Base-by-base conservation (phyloP, 2,113 vertebrate species). In the Microtus richardsoni region DNA sequence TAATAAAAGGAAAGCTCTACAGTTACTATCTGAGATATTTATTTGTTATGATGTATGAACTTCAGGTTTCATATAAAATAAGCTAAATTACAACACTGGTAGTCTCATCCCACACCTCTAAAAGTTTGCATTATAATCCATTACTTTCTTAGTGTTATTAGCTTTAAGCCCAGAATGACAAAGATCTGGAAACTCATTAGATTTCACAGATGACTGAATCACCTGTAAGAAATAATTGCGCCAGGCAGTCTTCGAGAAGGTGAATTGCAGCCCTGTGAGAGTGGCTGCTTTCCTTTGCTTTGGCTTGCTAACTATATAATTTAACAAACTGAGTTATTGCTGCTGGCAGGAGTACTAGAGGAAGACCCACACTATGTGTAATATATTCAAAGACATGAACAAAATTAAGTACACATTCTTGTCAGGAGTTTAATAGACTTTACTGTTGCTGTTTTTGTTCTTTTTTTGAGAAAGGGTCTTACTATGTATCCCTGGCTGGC, bases 171-270 rank as follows among this genome's bases (percentile, higher is more conserved):
- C 94, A 96, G 78, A 94, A 96, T 93, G 96, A 98, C 96, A 98
- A 96, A 97, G 96, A 93, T 92, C 94, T 97, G 80, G 85, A 98
- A 97, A 98, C 84, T 93, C 92, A 73, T 64, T 95, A 98, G 54
- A 8, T 89, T 89, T 41, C 86, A 70, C 39, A 96, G 36, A 58
- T 89, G 87, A 94, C 54, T 95, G 58, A 96, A 96, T 71, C 7
- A 90, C 58, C 94, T 75, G 41, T 91, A 86, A 78, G 95, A 97
- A 44, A 96, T 13, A 64, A 54, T 28, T 54, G 49, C 74, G 90
- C 5, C 41, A 95, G 79, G 91, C 26, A 95, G 71, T 28, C 36
- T 75, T 24, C 12, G 2, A 17, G 3, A 11, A 30, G 88, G 88
- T 70, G 80, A 86, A 94, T 44, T 21, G 36, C 0, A 41, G 80